phyloP scores from a whole-genome alignment of 2,113 vertebrate species.

The Isurus oxyrinchus region DNA sequence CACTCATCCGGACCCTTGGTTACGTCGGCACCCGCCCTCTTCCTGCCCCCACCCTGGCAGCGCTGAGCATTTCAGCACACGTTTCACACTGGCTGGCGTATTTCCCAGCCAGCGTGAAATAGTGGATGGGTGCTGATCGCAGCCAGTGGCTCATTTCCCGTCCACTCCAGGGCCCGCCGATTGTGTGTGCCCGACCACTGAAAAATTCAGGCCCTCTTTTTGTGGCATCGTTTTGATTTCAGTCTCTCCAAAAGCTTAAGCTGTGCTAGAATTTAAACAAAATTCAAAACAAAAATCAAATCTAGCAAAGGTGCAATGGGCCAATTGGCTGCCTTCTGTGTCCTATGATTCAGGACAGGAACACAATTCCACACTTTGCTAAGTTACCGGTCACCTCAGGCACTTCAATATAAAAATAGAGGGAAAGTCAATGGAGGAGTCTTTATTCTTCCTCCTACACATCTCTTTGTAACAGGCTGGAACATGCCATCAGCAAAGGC shows the following conservation, averaged over 20 bases:
- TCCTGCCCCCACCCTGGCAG: no score
- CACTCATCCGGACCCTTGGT: no score
- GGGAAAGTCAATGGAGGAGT: background rate
- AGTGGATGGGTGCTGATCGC: no score
- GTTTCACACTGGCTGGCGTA: no score
- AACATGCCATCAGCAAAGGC: background rate
- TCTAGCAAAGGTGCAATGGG: background rate
- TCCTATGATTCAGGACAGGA: background rate
- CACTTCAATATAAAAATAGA: no score
- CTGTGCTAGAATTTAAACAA: background rate
- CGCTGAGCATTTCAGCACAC: no score
- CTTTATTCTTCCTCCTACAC: background rate
- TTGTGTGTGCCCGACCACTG: no score
- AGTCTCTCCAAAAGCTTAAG: background rate
- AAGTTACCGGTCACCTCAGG: background rate
- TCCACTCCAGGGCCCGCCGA: no score
- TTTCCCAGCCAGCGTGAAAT: no score
- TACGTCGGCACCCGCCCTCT: no score
- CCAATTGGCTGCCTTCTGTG: background rate
- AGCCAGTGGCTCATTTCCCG: no score
- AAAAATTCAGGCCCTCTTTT: background rate
- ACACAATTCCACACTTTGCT: background rate
- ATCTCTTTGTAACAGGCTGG: background rate
- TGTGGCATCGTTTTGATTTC: background rate
- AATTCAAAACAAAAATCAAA: background rate